Percentiles rank a stretch among this genome's conserved stretches.
These are phyloP conservation scores for Romanomermis culicivorax DNA, from an alignment of 2,888 invertebrate genomes.

Conservation along the genomic window DNA sequence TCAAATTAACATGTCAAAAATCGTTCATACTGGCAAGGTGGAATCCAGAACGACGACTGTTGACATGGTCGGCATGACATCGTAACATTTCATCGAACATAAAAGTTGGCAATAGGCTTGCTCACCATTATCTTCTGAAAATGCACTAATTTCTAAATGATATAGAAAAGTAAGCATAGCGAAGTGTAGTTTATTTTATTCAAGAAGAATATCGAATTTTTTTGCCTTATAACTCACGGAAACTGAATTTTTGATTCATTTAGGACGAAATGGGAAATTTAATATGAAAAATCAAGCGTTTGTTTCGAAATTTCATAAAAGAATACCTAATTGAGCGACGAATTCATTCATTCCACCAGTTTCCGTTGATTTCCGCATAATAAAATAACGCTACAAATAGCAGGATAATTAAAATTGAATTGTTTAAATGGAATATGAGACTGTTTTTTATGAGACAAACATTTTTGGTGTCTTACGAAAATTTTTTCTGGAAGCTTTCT, in stretches of 20 bases:
- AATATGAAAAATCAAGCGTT: not conserved
- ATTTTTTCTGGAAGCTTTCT: too few relatives aligned
- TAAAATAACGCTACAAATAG: not conserved
- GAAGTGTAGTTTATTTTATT: too few relatives aligned
- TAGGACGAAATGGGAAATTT: too few relatives aligned
- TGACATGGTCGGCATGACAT: not conserved
- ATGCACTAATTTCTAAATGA: not conserved
- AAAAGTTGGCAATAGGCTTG: constrained; percentile 1
- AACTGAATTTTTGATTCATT: too few relatives aligned
- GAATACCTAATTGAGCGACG: not conserved
- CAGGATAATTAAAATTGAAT: too few relatives aligned
- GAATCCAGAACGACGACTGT: constrained; percentile 3
- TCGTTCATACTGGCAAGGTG: not conserved
- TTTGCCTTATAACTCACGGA: too few relatives aligned
- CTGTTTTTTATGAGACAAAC: too few relatives aligned
- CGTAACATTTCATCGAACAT: constrained; percentile 1
- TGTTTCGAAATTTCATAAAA: not conserved
- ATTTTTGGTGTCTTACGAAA: too few relatives aligned
- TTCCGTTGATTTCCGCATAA: not conserved
- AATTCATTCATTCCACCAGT: not conserved
- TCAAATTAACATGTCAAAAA: too few relatives aligned
- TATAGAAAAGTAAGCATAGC: too few relatives aligned
- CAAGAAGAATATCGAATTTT: too few relatives aligned
- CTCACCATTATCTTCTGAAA: constrained; percentile 4
- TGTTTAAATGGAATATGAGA: too few relatives aligned